A percentile compares a stretch with the other conserved stretches of the same genome.
phyloP scores from a whole-genome alignment of 2,888 invertebrate species.

The Mechanitis mazaeus region DNA sequence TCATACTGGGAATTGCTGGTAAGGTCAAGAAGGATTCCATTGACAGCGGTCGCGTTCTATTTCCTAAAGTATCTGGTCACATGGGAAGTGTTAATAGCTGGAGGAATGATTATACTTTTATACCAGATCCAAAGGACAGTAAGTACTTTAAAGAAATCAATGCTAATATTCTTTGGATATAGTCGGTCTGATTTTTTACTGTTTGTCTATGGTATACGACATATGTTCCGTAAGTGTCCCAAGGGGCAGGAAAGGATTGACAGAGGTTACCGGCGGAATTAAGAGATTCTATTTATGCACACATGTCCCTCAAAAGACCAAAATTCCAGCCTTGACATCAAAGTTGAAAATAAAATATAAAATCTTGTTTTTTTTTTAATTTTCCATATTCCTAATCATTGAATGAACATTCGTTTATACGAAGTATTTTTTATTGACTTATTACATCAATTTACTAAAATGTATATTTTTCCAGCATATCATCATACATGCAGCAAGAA shows the following conservation, averaged over 20 bases:
- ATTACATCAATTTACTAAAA: not conserved
- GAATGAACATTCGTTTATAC: too few species aligned
- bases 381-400: too few species aligned
- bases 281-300: not conserved
- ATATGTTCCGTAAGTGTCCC: too few species aligned
- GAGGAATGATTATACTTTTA: constrained; percentile 43
- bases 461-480: constrained; percentile 10
- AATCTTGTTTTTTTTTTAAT: too few species aligned
- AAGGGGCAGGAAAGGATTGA: too few species aligned
- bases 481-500: constrained; percentile 12
- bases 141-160: constrained; percentile 11
- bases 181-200: too few species aligned
- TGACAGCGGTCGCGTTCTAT: constrained; percentile 32
- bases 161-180: too few species aligned
- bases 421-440: too few species aligned
- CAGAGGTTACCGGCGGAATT: too few species aligned
- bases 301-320: not conserved
- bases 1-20: constrained; percentile 45
- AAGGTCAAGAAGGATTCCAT: constrained; percentile 53
- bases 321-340: too few species aligned
- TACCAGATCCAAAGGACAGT: constrained; percentile 52
- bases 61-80: constrained; percentile 36
- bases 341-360: too few species aligned
- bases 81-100: constrained; percentile 41
- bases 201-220: too few species aligned